These are phyloP conservation scores for Oriolus oriolus DNA, from an alignment of 2,113 vertebrate species.

Conservation along the genomic window DNA sequence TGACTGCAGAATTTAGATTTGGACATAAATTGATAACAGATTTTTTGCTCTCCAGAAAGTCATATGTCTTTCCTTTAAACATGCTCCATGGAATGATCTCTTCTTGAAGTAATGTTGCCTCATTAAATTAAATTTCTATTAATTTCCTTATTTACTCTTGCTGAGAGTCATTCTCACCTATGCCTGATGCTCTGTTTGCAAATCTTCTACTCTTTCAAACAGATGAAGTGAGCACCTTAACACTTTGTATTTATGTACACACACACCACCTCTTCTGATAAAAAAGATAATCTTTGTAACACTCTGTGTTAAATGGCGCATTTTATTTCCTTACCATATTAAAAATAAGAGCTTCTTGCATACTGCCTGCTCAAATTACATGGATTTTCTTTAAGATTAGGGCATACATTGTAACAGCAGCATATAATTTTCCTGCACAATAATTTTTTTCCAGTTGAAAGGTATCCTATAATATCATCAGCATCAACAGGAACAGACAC, in stretches of 20 bases:
- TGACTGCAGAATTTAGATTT: background rate
- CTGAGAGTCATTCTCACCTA: background rate
- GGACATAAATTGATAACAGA: background rate
- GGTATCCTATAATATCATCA: conserved; percentile 64
- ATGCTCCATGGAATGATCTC: background rate
- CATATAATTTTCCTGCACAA: conserved; percentile 66
- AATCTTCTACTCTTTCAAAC: background rate
- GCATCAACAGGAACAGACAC: conserved; percentile 55
- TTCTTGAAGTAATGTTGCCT: background rate
- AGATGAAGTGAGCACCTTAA: conserved; percentile 8
- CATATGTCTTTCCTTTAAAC: background rate
- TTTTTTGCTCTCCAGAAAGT: background rate
- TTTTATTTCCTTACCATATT: conserved; percentile 28
- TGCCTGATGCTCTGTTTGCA: background rate
- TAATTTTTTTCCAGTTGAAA: conserved; percentile 70
- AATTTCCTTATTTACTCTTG: background rate
- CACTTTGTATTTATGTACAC: background rate
- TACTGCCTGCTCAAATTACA: conserved; percentile 54
- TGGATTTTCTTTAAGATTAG: conserved; percentile 64
- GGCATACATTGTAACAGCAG: conserved; percentile 54
- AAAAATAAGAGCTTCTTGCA: conserved; percentile 27
- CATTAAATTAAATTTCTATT: background rate
- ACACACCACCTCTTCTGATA: background rate
- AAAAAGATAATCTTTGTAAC: conserved; percentile 13
- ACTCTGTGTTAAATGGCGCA: conserved; percentile 23